phyloP scores from a whole-genome alignment of 2,113 vertebrate species.

The Electrona antarctica region DNA sequence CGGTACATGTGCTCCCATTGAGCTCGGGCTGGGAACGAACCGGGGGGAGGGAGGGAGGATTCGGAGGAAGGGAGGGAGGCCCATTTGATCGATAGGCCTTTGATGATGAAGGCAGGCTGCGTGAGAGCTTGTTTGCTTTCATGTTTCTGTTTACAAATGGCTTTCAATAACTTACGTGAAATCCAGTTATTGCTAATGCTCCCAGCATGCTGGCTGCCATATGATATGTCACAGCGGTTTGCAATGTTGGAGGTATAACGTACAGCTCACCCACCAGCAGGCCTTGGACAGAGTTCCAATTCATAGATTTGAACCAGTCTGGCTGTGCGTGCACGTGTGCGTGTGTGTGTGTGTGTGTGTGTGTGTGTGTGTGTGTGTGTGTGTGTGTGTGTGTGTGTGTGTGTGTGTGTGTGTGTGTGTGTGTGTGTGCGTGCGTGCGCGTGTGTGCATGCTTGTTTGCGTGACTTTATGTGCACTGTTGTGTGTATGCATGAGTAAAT shows the following conservation, averaged over 20 bases:
- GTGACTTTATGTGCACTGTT: background rate
- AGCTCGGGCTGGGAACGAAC: constrained; percentile 28
- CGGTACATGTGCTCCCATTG: constrained; percentile 43
- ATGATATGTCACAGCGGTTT: constrained; percentile 55
- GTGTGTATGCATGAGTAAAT: constrained; percentile 1
- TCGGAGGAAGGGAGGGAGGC: constrained; percentile 36
- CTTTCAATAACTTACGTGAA: constrained; percentile 71
- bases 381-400: constrained; percentile 2
- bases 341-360: constrained; percentile 14
- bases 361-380: constrained; percentile 13
- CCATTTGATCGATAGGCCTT: constrained; percentile 74
- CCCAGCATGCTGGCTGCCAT: constrained; percentile 63
- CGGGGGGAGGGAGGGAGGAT: constrained; percentile 18
- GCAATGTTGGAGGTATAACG: constrained; percentile 34
- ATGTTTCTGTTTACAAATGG: constrained; percentile 80
- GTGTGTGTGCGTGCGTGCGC: background rate
- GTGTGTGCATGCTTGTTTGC: background rate
- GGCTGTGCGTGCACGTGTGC: background rate
- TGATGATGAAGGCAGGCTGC: constrained; percentile 75
- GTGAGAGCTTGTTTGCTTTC: constrained; percentile 71
- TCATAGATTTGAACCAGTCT: constrained; percentile 24
- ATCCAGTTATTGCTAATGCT: constrained; percentile 68
- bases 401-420: constrained; percentile 23
- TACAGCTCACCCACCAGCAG: constrained; percentile 18
- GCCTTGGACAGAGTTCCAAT: constrained; percentile 37